A percentile compares a stretch with the other conserved stretches of the same genome.
Evolutionary conservation across 2,797 vertebrate genomes (phyloP).

Genomic region (Halcyon chelicuti): DNA sequence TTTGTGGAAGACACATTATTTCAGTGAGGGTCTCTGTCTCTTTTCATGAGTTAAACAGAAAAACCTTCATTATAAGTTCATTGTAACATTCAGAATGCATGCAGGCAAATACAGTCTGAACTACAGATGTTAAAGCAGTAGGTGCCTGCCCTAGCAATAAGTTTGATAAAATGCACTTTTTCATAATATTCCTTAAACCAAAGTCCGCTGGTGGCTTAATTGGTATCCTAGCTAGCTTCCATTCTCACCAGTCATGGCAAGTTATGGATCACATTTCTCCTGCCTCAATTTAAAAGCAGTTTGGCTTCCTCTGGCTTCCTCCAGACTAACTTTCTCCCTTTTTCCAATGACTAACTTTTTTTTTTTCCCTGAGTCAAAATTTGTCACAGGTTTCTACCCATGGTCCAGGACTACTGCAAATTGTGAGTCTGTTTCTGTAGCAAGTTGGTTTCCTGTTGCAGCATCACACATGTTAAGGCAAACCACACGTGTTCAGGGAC

Average conservation of each 20-base stretch:
- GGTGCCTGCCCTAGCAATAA: neutral
- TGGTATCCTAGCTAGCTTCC: neutral
- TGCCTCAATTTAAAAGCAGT: neutral
- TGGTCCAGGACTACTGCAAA: neutral
- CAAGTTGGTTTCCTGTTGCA: constrained; percentile 33
- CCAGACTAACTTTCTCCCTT: neutral
- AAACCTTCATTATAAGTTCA: neutral
- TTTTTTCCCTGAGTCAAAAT: neutral
- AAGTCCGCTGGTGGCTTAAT: neutral
- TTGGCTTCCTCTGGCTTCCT: neutral
- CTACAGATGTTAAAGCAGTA: neutral
- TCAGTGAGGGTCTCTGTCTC: neutral
- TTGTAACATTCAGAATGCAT: neutral
- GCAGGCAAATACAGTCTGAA: neutral
- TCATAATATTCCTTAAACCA: neutral
- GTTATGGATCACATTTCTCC: neutral
- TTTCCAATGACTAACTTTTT: neutral
- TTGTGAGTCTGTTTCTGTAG: neutral
- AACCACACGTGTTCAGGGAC: neutral
- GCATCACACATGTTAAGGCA: neutral
- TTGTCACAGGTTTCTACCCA: neutral
- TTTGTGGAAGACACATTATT: neutral
- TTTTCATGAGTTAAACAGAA: constrained; percentile 2
- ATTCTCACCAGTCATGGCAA: neutral
- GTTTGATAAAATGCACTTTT: neutral